Conservation (phyloP, 2,888 invertebrate species). For the Phasia obesa region DNA sequence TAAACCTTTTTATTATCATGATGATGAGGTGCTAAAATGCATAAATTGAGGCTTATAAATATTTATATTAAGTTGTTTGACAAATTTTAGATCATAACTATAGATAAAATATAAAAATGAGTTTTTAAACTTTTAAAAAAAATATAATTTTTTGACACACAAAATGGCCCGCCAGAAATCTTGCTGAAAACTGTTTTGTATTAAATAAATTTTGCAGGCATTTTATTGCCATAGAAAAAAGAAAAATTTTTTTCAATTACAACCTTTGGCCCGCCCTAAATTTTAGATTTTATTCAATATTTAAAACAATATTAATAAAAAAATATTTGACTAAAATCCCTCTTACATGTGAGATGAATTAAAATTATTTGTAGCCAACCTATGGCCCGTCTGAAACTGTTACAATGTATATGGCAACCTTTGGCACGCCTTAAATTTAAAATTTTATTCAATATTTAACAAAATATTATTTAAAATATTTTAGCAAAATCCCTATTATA, state of each 20-base stretch:
- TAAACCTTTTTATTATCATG: constrained; percentile 17
- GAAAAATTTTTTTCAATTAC: neutral
- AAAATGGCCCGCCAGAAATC: constrained; percentile 23
- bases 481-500: too few relatives aligned
- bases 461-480: too few relatives aligned
- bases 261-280: neutral
- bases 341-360: neutral
- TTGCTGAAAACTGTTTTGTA: neutral
- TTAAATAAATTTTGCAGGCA: neutral
- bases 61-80: constrained; percentile 18
- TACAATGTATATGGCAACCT: neutral
- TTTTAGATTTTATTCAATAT: neutral
- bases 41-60: constrained; percentile 59
- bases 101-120: neutral
- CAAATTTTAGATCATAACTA: constrained; percentile 25
- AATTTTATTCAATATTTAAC: too few relatives aligned
- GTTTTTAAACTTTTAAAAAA: neutral
- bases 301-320: too few relatives aligned
- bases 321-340: too few relatives aligned
- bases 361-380: neutral
- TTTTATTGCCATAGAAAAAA: neutral
- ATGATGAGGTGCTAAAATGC: constrained; percentile 66
- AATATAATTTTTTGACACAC: neutral
- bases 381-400: constrained; percentile 4
- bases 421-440: too few relatives aligned